A percentile compares a stretch with the other conserved stretches of the same genome.
phyloP scores from a whole-genome alignment of 2,113 vertebrate species.

The Machaerirhynchus nigripectus region DNA sequence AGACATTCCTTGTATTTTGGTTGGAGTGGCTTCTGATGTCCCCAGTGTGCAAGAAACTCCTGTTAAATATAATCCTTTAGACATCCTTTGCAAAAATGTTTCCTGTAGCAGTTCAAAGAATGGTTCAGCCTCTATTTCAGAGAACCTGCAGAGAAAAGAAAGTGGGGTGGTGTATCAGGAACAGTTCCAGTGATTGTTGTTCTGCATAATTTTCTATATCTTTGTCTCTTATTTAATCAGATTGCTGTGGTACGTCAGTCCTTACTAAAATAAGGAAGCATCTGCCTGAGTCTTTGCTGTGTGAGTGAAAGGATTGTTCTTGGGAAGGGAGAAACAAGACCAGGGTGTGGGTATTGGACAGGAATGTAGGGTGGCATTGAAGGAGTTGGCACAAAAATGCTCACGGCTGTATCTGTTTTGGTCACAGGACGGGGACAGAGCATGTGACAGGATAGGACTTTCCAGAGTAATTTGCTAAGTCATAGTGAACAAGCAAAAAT shows the following conservation, averaged over 20 bases:
- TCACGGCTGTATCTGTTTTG: not conserved
- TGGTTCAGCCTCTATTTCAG: not conserved
- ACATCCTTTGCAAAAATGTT: not conserved
- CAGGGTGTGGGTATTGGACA: not conserved
- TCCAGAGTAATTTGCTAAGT: slow-evolving; percentile 37
- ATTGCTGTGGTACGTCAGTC: not conserved
- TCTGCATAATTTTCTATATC: not conserved
- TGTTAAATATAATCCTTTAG: not conserved
- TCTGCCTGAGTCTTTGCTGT: not conserved
- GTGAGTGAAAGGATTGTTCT: not conserved
- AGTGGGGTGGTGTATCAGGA: not conserved
- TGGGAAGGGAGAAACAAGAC: not conserved
- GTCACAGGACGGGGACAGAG: not conserved
- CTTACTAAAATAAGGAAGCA: not conserved
- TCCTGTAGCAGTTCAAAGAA: not conserved
- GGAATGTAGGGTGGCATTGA: not conserved
- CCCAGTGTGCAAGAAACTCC: not conserved
- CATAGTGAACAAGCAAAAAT: slow-evolving; percentile 54
- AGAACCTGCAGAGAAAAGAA: not conserved
- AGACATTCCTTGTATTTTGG: not conserved
- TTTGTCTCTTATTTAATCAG: not conserved
- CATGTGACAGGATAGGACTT: slow-evolving; percentile 22
- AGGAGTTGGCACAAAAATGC: not conserved
- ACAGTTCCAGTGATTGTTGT: not conserved
- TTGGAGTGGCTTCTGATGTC: not conserved